phyloP scores from a whole-genome alignment of 2,797 vertebrate genomes.

The Acipenser ruthenus region DNA sequence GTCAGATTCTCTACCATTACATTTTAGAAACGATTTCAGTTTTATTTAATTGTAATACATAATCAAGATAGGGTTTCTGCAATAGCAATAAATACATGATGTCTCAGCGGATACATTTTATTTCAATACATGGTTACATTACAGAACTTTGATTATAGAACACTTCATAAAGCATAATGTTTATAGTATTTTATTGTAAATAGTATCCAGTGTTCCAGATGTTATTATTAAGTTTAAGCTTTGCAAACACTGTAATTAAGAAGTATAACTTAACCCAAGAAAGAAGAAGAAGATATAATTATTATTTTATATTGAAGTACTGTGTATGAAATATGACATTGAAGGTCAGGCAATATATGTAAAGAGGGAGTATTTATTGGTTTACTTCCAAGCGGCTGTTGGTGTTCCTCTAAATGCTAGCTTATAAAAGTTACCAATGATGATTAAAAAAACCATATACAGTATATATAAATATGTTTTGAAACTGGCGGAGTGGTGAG shows the following conservation, averaged over 20 bases:
- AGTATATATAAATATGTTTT: slow-evolving; percentile 32
- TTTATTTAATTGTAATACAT: slow-evolving; percentile 38
- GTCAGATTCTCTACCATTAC: slow-evolving; percentile 45
- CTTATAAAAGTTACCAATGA: slow-evolving; percentile 41
- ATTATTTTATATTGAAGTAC: slow-evolving; percentile 25
- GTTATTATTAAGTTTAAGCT: slow-evolving; percentile 61
- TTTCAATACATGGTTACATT: slow-evolving; percentile 39
- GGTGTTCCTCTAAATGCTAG: slow-evolving; percentile 22
- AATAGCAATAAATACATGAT: slow-evolving; percentile 74
- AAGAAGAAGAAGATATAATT: slow-evolving; percentile 17
- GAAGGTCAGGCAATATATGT: slow-evolving; percentile 29
- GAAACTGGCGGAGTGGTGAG: slow-evolving; percentile 33
- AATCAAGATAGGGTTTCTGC: slow-evolving; percentile 57
- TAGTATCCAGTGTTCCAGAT: slow-evolving; percentile 60
- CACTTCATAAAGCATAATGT: too few relatives aligned
- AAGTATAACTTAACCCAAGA: slow-evolving; percentile 33
- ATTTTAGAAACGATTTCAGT: slow-evolving; percentile 36
- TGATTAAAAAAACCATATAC: slow-evolving; percentile 34
- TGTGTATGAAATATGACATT: slow-evolving; percentile 23
- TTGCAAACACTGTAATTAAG: slow-evolving; percentile 58
- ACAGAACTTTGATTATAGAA: too few relatives aligned
- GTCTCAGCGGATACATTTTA: slow-evolving; percentile 47
- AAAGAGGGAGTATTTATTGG: slow-evolving; percentile 39
- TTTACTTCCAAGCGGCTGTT: slow-evolving; percentile 51
- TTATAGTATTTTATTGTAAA: slow-evolving; percentile 60